These are phyloP conservation scores for Hypotaenidia okinawae DNA, from an alignment of 2,797 vertebrate genomes.

Conservation along the genomic window DNA sequence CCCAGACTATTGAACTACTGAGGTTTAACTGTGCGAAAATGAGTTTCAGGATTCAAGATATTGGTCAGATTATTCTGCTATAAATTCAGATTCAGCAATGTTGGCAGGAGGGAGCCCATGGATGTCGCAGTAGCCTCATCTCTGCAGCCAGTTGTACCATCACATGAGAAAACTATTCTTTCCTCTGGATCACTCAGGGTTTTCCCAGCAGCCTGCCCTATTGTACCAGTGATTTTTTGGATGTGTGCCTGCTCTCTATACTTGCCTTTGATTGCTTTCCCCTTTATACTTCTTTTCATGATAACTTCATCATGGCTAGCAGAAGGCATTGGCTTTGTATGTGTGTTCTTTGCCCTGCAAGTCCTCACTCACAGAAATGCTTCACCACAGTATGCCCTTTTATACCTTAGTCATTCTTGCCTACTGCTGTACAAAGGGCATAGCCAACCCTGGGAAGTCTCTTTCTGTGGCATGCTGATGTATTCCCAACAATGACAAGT, in stretches of 20 bases:
- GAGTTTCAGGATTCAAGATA: neutral
- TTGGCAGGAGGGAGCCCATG: neutral
- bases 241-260: neutral
- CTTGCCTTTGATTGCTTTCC: neutral
- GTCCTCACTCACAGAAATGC: neutral
- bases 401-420: conserved; percentile 37
- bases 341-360: neutral
- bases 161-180: neutral
- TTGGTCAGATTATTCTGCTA: neutral
- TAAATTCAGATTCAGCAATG: neutral
- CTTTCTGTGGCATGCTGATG: conserved; percentile 15
- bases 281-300: neutral
- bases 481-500: conserved; percentile 38
- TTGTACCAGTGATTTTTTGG: neutral
- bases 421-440: conserved; percentile 34
- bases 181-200: neutral
- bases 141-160: neutral
- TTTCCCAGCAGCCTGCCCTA: neutral
- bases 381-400: neutral
- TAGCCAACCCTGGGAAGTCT: neutral
- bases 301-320: conserved; percentile 4
- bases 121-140: neutral
- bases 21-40: neutral
- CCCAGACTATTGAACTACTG: neutral
- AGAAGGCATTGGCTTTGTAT: neutral